Evolutionary conservation across 2,888 invertebrate species (phyloP), one percentile per base, ranked within the genome.

Genomic region (Caenorhabditis parvicauda): DNA sequence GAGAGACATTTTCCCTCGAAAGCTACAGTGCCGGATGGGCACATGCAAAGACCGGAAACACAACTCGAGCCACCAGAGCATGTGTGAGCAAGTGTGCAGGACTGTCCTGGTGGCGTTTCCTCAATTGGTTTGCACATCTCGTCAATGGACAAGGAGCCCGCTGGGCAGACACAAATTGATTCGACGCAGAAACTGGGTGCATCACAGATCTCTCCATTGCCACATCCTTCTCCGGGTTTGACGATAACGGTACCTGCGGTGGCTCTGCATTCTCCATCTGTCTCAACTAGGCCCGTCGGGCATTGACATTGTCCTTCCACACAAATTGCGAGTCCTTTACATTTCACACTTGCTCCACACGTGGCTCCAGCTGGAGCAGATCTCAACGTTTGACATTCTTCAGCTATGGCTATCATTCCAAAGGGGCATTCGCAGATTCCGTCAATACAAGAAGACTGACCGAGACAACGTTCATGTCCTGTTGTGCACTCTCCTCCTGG

Each of bases 21-120:
- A 22, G 50, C 45, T 32, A 57, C 38, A 2, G 58, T 54, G 14
- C 76, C 77, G 7, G 46, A 27, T 9, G 77, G 74, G 46, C 76
- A 78, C 29, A 59, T 51, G 54, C 76, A 76, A 21, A 65, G 19
- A 19, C 60, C 62, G 22, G 54, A 42, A 14, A 56, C 44, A 41
- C 76, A 76, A 37, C 67, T 67, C 9, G 78, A 61, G 21, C 69
- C 72, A 12, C 76, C 77, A 6, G 59, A 53, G 43, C 77, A 77
- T 5, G 62, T 39, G 27, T 67, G 29, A 32, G 45, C 49, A 4
- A 41, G 17, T 1, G 49, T 37, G 19, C 49, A 55, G 0, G 72
- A 51, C 39, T 70, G 67, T 1, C 77, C 77, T 1, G 76, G 70
- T 5, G 52, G 54, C 7, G 59, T 68, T 17, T 67, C 56, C 22